Evolutionary conservation across 2,888 invertebrate genomes (phyloP).

Genomic region (Heliconius hortense): DNA sequence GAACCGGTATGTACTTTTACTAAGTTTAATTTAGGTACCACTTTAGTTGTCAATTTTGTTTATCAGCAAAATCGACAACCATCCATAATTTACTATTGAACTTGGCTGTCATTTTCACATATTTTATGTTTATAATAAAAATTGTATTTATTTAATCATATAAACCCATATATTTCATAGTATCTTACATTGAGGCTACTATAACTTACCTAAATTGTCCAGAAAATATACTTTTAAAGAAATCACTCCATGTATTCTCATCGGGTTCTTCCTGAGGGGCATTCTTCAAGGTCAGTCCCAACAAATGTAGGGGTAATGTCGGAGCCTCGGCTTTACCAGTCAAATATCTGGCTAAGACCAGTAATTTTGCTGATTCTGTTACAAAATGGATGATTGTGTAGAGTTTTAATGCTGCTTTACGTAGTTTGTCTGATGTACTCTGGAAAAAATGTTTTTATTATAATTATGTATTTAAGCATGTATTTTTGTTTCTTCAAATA

Average conservation of each 20-base stretch:
- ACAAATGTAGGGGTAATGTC: slow-evolving; percentile 75
- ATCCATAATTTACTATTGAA: no score
- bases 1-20: no score
- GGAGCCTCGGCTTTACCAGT: slow-evolving; percentile 73
- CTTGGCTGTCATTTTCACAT: no score
- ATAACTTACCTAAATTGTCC: slow-evolving; percentile 72
- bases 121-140: no score
- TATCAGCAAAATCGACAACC: no score
- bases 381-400: slow-evolving; percentile 74
- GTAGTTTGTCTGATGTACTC: slow-evolving; percentile 47
- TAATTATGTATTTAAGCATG: background rate
- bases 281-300: slow-evolving; percentile 83
- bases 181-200: background rate
- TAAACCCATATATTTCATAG: no score
- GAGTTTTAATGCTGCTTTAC: slow-evolving; percentile 66
- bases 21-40: no score
- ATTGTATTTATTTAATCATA: no score
- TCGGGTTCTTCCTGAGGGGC: slow-evolving; percentile 63
- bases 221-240: slow-evolving; percentile 55
- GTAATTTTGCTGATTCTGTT: slow-evolving; percentile 68
- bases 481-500: no score
- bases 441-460: slow-evolving; percentile 38
- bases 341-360: slow-evolving; percentile 84
- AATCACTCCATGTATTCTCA: slow-evolving; percentile 57
- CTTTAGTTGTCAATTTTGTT: no score